Conservation (phyloP, 2,888 invertebrate genomes). For the Cecidostiba fungosa region DNA sequence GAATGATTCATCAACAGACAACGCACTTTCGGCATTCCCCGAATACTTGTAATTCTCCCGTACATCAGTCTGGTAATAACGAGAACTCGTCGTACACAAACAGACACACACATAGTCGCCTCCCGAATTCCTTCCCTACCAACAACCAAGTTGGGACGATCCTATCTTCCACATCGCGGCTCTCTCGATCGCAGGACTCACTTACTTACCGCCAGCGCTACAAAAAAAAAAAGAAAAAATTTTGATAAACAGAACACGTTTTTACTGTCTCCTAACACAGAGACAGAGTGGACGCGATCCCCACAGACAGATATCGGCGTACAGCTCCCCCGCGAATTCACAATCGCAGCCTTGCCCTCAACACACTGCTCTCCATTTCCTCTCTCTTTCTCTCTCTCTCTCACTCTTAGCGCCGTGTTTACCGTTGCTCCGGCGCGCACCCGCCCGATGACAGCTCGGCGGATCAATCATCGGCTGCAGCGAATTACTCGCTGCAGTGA, state of each 20-base stretch:
- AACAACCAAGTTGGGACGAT: slow-evolving; percentile 25
- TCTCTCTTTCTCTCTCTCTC: slow-evolving; percentile 18
- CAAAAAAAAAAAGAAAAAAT: background rate
- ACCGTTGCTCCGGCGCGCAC: slow-evolving; percentile 30
- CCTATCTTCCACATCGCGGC: background rate
- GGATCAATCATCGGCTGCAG: background rate
- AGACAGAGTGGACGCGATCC: background rate
- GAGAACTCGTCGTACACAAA: too few species aligned
- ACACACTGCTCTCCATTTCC: slow-evolving; percentile 30
- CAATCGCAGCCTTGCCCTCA: slow-evolving; percentile 51
- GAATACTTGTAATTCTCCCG: too few species aligned
- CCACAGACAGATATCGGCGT: background rate
- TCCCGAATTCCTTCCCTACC: slow-evolving; percentile 21
- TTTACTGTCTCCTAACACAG: too few species aligned
- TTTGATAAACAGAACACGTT: too few species aligned
- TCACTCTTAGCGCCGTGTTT: slow-evolving; percentile 35
- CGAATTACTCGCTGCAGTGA: background rate
- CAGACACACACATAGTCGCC: background rate
- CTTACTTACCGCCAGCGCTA: background rate
- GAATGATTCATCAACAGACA: too few species aligned
- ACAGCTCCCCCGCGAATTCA: slow-evolving; percentile 29
- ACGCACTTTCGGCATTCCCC: too few species aligned
- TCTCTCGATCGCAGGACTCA: background rate
- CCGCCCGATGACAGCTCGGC: background rate
- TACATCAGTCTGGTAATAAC: too few species aligned